These are phyloP conservation scores for Cynopterus sphinx DNA, from an alignment of 2,797 vertebrate genomes.

Conservation along the genomic window DNA sequence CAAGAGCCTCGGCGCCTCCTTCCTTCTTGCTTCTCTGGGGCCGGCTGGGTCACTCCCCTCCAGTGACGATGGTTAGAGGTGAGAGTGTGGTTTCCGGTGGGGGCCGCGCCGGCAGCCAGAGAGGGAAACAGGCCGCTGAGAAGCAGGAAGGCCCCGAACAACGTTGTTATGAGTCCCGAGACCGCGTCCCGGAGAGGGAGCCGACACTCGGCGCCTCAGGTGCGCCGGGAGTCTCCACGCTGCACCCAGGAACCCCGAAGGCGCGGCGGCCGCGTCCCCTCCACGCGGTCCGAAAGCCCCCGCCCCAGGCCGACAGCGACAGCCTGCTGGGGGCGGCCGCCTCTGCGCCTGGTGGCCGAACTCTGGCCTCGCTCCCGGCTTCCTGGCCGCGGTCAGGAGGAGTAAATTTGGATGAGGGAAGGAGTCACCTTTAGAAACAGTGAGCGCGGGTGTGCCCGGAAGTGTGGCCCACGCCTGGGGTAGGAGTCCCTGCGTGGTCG, in stretches of 20 bases:
- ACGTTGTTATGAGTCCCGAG: neutral
- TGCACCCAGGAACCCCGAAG: neutral
- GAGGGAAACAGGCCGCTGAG: neutral
- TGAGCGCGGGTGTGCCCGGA: neutral
- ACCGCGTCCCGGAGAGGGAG: neutral
- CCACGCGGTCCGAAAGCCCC: neutral
- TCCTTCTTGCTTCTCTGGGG: neutral
- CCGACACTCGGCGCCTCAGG: neutral
- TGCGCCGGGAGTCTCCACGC: neutral
- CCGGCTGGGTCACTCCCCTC: neutral
- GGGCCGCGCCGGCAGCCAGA: neutral
- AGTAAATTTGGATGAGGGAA: conserved; percentile 36
- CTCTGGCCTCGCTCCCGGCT: conserved; percentile 48
- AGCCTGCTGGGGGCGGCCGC: neutral
- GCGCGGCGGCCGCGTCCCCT: neutral
- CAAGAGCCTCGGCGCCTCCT: neutral
- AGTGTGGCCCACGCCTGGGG: neutral
- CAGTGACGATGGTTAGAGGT: neutral
- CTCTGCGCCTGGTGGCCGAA: neutral
- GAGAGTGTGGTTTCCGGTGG: neutral
- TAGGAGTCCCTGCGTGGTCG: neutral
- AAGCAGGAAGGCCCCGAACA: neutral
- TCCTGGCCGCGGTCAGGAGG: conserved; percentile 59
- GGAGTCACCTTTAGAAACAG: conserved; percentile 57
- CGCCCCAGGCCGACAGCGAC: neutral